Evolutionary conservation across 2,888 invertebrate genomes (phyloP).

Genomic region (Euplagia quadripunctaria): DNA sequence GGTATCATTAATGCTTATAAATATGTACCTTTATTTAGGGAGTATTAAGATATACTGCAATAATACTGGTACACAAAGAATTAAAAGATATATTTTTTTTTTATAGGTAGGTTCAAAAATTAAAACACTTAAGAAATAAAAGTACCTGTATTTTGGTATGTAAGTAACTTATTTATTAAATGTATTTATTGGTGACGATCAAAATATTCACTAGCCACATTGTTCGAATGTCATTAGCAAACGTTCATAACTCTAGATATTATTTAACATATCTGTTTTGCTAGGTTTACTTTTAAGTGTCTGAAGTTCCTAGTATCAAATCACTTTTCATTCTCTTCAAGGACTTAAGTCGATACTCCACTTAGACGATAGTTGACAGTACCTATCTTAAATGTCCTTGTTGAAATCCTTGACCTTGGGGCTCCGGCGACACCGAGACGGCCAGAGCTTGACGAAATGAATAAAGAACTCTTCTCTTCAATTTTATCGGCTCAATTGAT

Average conservation of each 20-base stretch:
- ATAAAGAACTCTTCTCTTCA: constrained; percentile 1
- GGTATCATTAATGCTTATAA: not conserved
- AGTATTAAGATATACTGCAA: no score
- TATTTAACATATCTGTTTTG: no score
- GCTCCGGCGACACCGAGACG: constrained; percentile 34
- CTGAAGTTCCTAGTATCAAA: not conserved
- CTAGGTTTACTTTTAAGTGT: not conserved
- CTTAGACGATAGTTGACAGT: constrained; percentile 1
- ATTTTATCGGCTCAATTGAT: not conserved
- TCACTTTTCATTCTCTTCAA: not conserved
- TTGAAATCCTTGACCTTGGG: constrained; percentile 43
- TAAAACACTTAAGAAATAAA: not conserved
- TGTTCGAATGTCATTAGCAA: no score
- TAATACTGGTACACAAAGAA: no score
- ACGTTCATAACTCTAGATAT: no score
- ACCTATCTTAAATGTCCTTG: constrained; percentile 30
- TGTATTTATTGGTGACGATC: no score
- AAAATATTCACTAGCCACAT: no score
- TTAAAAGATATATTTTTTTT: no score
- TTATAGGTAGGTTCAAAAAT: not conserved
- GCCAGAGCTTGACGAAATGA: constrained; percentile 33
- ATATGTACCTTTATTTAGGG: no score
- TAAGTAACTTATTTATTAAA: not conserved
- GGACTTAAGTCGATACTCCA: not conserved
- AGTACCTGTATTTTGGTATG: not conserved